Evolutionary conservation across 2,797 vertebrate genomes (phyloP).

Genomic region (Thripadectes ignobilis): DNA sequence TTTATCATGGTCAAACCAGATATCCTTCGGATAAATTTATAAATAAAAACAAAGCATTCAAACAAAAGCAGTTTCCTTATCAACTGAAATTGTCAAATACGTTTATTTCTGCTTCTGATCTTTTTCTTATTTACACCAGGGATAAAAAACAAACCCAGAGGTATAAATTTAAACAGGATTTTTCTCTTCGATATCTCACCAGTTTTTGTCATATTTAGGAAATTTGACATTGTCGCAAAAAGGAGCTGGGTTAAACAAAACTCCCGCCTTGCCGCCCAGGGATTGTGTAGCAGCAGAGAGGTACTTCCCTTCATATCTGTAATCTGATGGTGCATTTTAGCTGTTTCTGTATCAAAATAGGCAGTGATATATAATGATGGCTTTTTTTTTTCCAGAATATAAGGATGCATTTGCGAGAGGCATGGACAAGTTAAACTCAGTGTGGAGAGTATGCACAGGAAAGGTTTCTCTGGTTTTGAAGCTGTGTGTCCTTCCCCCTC

Average conservation of each 20-base stretch:
- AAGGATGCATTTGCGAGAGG: accelerated
- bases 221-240: background rate
- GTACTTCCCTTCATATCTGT: background rate
- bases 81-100: background rate
- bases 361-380: no score
- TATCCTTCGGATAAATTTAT: background rate
- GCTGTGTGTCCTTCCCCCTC: background rate
- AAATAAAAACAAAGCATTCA: background rate
- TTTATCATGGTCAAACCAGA: constrained; percentile 1
- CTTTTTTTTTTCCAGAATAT: background rate
- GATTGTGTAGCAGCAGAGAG: background rate
- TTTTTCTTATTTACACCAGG: background rate
- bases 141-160: accelerated
- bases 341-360: background rate
- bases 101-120: background rate
- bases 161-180: background rate
- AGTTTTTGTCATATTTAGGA: background rate
- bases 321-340: background rate
- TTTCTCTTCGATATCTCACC: accelerated
- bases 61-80: background rate
- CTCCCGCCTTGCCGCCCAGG: accelerated
- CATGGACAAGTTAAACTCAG: background rate
- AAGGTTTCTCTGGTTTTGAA: background rate
- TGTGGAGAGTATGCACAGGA: accelerated
- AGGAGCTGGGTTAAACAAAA: background rate